Percentiles rank a stretch among this genome's conserved stretches.
Evolutionary conservation across 2,888 invertebrate species (phyloP).

Genomic region (Cremastobaeus sp.): DNA sequence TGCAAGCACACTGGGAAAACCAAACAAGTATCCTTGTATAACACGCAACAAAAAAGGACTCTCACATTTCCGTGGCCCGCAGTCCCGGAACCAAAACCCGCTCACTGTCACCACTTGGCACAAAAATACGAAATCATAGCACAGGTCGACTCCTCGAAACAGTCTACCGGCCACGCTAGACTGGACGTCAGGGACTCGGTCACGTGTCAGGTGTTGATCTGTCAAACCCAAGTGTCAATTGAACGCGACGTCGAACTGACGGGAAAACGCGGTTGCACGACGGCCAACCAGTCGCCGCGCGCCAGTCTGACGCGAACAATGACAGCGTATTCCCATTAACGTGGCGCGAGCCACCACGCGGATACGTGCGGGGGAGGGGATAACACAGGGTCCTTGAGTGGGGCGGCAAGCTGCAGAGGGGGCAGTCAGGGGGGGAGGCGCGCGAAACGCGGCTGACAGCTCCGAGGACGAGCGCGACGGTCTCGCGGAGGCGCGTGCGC

Average conservation of each 20-base stretch:
- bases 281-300: conserved; percentile 38
- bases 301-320: conserved; percentile 52
- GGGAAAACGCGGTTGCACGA: conserved; percentile 41
- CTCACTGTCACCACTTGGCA: conserved; percentile 38
- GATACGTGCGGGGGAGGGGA: conserved; percentile 20
- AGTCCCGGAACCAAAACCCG: conserved; percentile 1
- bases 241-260: conserved; percentile 24
- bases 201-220: conserved; percentile 26
- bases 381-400: not conserved
- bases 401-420: not conserved
- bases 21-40: no score
- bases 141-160: conserved; percentile 4
- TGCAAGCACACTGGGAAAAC: no score
- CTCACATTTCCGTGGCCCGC: conserved; percentile 20
- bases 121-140: conserved; percentile 24
- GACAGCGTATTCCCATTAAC: conserved; percentile 49
- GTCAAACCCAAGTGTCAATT: conserved; percentile 35
- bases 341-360: conserved; percentile 51
- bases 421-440: conserved; percentile 34
- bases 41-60: not conserved
- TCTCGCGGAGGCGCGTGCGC: conserved; percentile 61
- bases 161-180: not conserved
- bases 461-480: conserved; percentile 66
- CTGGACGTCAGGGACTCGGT: not conserved
- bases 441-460: conserved; percentile 64